Evolutionary conservation across 2,888 invertebrate genomes (phyloP), one percentile per base, ranked within the genome.

Genomic region (Tetrapedia diversipes): DNA sequence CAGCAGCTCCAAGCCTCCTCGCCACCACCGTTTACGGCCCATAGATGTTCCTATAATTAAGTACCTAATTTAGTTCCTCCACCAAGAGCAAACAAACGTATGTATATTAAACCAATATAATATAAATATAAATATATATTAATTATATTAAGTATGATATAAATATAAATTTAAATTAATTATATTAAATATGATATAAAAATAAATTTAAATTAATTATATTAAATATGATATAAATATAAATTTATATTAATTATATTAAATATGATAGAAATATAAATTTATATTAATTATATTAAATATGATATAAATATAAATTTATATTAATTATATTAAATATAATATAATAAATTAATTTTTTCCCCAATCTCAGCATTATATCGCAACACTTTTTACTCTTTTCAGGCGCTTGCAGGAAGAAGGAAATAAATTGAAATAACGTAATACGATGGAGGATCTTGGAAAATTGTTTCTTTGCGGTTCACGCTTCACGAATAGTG

Each of bases 1-100:
- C 80, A 91, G 77, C 70, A 89, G 84, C 90, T 87, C 87, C 84
- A 87, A 81, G 79, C 89, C 88, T 80, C 88, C 89, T 71, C 81
- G 87, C 89, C 88, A 89, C 89, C 90, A 89, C 84, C 86, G 86
- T 89, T 90, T 90, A 86, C 88, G 89, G 87, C 90, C 89, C 91
- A 91, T 91, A 86, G 88, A 87, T 89, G 76, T 86, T 86, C 84
- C 90, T 91, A 76, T 32, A 86, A 85, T 79, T 77, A 64, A 59
- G 59, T 69, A 77, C 77, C 57, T 64, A 82, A 72, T 74, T 79
- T 67, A 77, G 29, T 41, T 37, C 69, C 16, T 8, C 4, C 22
- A 0, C 29, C 49, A 60, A 45, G 16, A 16, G 14, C 14, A 29
- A 60, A 1, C 1, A 60, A 10, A 45, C 14, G n/a, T 8, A 8